These are phyloP conservation scores for Athalia circularis DNA, from an alignment of 2,888 invertebrate genomes.

Conservation along the genomic window DNA sequence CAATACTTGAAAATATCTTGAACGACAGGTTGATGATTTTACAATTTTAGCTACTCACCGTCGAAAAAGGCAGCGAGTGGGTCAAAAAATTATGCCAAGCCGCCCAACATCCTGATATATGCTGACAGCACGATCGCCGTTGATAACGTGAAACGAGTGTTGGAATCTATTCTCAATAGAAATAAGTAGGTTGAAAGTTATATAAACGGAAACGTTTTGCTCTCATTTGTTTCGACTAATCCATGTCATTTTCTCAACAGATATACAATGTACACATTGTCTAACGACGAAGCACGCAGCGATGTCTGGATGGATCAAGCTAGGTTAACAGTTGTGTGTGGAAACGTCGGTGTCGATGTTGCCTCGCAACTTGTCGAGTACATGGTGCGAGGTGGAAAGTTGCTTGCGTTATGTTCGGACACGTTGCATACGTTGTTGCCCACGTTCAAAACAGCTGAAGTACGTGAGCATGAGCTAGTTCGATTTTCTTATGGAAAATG, in stretches of 20 bases:
- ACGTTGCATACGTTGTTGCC: conserved; percentile 86
- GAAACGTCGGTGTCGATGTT: conserved; percentile 81
- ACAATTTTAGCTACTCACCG: conserved; percentile 56
- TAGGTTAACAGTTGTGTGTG: conserved; percentile 85
- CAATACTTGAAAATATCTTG: neutral
- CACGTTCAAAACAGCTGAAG: conserved; percentile 90
- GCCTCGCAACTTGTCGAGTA: conserved; percentile 83
- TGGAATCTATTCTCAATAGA: conserved; percentile 82
- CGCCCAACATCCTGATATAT: conserved; percentile 88
- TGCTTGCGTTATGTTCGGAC: conserved; percentile 88
- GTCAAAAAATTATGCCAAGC: conserved; percentile 78
- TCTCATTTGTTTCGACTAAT: conserved; percentile 35
- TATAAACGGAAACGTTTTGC: conserved; percentile 33
- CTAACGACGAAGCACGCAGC: conserved; percentile 69
- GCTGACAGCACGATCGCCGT: conserved; percentile 86
- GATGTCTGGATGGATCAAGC: conserved; percentile 82
- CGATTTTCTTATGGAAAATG: conserved; percentile 89
- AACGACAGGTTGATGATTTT: neutral
- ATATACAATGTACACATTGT: conserved; percentile 74
- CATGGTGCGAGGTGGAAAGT: conserved; percentile 83
- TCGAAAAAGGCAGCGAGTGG: conserved; percentile 71
- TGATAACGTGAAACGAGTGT: conserved; percentile 83
- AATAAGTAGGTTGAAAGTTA: conserved; percentile 78
- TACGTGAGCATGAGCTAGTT: conserved; percentile 88
- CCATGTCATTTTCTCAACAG: conserved; percentile 59